Percentiles rank a stretch among this genome's conserved stretches.
phyloP scores from a whole-genome alignment of 2,113 vertebrate genomes.

The Embiotoca jacksoni region DNA sequence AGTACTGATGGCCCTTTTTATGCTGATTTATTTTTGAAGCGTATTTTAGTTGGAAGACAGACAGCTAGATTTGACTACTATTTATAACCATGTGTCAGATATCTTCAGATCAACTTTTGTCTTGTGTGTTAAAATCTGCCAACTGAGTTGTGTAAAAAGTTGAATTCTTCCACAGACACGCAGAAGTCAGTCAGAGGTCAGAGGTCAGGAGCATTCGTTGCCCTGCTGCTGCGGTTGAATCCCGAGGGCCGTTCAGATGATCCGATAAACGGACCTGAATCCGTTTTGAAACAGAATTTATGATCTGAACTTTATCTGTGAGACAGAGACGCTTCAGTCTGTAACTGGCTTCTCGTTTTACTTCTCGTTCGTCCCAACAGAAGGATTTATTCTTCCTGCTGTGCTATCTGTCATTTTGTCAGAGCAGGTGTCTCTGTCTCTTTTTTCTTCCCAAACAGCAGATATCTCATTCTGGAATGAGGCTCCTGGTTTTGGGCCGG shows the following conservation, averaged over 20 bases:
- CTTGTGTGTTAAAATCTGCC: too few species aligned
- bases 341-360: constrained; percentile 67
- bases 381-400: constrained; percentile 38
- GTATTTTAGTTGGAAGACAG: too few species aligned
- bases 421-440: constrained; percentile 61
- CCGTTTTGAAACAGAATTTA: constrained; percentile 67
- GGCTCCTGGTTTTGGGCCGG: constrained; percentile 40
- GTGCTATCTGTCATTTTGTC: constrained; percentile 58
- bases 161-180: too few species aligned
- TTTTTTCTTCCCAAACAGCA: not conserved
- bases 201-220: constrained; percentile 37
- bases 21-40: too few species aligned
- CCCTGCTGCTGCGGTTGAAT: not conserved
- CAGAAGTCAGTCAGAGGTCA: constrained; percentile 33
- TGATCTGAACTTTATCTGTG: constrained; percentile 59
- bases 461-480: constrained; percentile 46
- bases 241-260: not conserved
- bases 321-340: constrained; percentile 54
- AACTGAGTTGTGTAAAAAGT: too few species aligned
- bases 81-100: too few species aligned
- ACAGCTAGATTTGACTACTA: too few species aligned
- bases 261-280: constrained; percentile 35
- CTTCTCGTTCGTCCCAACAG: constrained; percentile 17
- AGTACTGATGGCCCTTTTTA: too few species aligned
- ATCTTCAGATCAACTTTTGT: too few species aligned